Conservation (phyloP, 2,888 invertebrate species). For the Nemapogon koenigi region DNA sequence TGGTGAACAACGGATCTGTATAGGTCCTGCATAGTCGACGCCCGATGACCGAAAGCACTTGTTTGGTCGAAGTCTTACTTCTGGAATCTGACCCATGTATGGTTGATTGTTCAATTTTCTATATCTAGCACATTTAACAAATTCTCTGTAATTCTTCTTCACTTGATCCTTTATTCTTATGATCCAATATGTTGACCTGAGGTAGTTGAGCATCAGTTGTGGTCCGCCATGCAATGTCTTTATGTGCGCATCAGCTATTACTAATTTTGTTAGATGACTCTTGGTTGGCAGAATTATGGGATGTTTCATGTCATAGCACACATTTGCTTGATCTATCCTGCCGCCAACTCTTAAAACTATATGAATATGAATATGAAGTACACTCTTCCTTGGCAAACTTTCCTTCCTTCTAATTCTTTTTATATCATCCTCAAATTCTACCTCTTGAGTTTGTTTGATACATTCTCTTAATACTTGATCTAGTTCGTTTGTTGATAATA, state of each 20-base stretch:
- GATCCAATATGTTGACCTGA: constrained; percentile 19
- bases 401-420: neutral
- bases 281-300: constrained; percentile 17
- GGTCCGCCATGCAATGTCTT: constrained; percentile 21
- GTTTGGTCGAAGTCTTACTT: constrained; percentile 5
- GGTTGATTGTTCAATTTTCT: neutral
- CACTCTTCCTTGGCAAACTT: neutral
- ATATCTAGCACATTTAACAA: constrained; percentile 7
- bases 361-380: constrained; percentile 1
- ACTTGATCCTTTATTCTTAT: constrained; percentile 12
- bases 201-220: constrained; percentile 17
- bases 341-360: constrained; percentile 14
- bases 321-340: constrained; percentile 11
- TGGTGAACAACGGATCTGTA: constrained; percentile 10
- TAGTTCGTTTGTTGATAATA: neutral
- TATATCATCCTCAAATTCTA: neutral
- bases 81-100: constrained; percentile 10
- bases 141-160: constrained; percentile 1
- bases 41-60: constrained; percentile 9
- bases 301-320: constrained; percentile 14
- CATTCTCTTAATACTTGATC: neutral
- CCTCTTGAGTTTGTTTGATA: constrained; percentile 3
- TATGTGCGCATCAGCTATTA: constrained; percentile 16
- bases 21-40: constrained; percentile 13
- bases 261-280: constrained; percentile 14